Evolutionary conservation across 2,797 vertebrate genomes (phyloP).

Genomic region (Sebastes flavidus): DNA sequence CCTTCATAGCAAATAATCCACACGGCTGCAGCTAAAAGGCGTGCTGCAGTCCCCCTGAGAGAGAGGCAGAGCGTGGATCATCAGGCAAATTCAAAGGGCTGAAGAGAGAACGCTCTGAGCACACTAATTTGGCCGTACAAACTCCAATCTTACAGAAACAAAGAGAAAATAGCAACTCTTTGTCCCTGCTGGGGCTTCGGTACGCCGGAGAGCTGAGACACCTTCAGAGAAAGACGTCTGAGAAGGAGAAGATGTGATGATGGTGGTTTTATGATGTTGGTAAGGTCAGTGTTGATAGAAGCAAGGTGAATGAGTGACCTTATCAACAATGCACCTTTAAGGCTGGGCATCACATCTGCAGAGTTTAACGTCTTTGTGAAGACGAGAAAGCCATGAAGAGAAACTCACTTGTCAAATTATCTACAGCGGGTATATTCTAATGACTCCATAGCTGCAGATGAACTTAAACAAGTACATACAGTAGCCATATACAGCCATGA

Average conservation of each 20-base stretch:
- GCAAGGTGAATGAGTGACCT: not conserved
- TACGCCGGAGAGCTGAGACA: not conserved
- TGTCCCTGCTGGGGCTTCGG: not conserved
- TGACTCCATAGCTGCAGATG: not conserved
- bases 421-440: not conserved
- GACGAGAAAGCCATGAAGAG: too few relatives aligned
- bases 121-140: constrained; percentile 16
- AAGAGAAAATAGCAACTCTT: constrained; percentile 3
- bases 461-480: not conserved
- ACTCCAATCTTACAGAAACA: constrained; percentile 25
- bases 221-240: not conserved
- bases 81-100: constrained; percentile 53
- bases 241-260: not conserved
- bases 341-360: not conserved
- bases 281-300: not conserved
- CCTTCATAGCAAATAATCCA: constrained; percentile 39
- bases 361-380: not conserved
- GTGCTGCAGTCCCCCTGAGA: constrained; percentile 9
- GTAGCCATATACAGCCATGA: too few relatives aligned
- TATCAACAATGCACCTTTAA: not conserved
- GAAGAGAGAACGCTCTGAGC: constrained; percentile 1
- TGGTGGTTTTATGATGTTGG: not conserved
- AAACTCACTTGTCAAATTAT: not conserved
- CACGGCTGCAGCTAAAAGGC: constrained; percentile 37
- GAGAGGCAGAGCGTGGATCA: constrained; percentile 25